Evolutionary conservation across 2,797 vertebrate species (phyloP), one percentile per base, ranked within the genome.

Genomic region (Hemibagrus guttatus): DNA sequence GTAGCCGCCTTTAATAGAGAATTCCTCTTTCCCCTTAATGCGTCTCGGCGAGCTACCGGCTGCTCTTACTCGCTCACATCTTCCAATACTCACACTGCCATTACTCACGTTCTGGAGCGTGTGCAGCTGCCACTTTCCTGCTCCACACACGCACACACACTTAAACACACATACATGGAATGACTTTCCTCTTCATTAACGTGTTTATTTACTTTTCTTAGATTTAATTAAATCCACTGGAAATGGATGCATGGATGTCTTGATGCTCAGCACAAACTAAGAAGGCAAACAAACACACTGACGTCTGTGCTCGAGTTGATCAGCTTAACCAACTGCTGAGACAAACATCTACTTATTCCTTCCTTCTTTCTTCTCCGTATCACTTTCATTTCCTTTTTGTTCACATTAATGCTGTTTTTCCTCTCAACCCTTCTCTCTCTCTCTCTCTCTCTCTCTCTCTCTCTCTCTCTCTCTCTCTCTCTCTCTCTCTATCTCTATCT

Each of bases 211-310:
- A 92, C 91, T 91, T 84, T 66, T 64, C 86, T 54, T 28, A 72
- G 90, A 89, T 94, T 94, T 94, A 87, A 90, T 92, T 92, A 93
- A 95, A 95, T 93, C 91, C 89, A 92, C 89, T 90, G 85, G 90
- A 94, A 94, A 91, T 87, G 88, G 91, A 90, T 92, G 84, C 58
- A 69, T 3, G 68, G 85, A 69, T 83, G 59, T 86, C 84, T 49
- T 84, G 42, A 78, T 56, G 8, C 69, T 88, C 89, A 90, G 89
- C 91, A 92, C 90, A 84, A 90, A 93, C 92, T 93, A 95, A 93
- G 92, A 92, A 91, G 90, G 87, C 86, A 79, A 56, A 63, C 17
- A n/a, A 56, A 78, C 17, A 31, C 23, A 35, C 0, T 6, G 72
- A 75, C 12, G 14, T 46, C 21, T 19, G 46, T 1, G 2, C 16